Conservation (phyloP, 2,888 invertebrate species). For the Ophioninae sp. region DNA sequence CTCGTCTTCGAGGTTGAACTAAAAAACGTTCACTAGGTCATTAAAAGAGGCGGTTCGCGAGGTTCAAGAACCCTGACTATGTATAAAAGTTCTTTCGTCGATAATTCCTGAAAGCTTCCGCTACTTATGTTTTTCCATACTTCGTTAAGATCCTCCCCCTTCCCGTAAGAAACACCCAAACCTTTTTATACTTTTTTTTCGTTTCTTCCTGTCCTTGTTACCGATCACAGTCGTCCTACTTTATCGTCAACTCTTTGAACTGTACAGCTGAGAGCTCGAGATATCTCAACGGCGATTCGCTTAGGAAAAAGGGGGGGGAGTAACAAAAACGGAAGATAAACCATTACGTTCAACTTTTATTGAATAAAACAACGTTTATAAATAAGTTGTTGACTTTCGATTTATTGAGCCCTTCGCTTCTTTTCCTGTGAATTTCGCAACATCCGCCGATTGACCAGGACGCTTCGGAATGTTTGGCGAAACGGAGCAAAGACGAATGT, state of each 20-base stretch:
- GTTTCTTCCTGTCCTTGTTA: background rate
- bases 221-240: slow-evolving; percentile 23
- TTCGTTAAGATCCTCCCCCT: background rate
- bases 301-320: slow-evolving; percentile 1
- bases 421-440: slow-evolving; percentile 21
- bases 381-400: slow-evolving; percentile 54
- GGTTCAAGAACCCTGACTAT: slow-evolving; percentile 12
- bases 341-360: slow-evolving; percentile 49
- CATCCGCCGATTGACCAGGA: background rate
- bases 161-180: background rate
- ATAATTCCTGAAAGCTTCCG: background rate
- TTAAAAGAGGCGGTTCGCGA: slow-evolving; percentile 28
- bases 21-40: slow-evolving; percentile 86
- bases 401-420: slow-evolving; percentile 5
- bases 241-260: slow-evolving; percentile 28
- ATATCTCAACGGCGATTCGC: slow-evolving; percentile 21
- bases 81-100: slow-evolving; percentile 42
- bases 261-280: slow-evolving; percentile 42
- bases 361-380: slow-evolving; percentile 66
- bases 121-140: background rate
- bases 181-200: background rate
- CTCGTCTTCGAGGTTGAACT: slow-evolving; percentile 95
- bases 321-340: background rate
- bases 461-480: background rate
- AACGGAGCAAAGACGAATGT: slow-evolving; percentile 6